Percentiles rank a stretch among this genome's conserved stretches.
phyloP scores from a whole-genome alignment of 30 jellyfish, hydroid and myxozoan species.

The Hydra vulgaris region DNA sequence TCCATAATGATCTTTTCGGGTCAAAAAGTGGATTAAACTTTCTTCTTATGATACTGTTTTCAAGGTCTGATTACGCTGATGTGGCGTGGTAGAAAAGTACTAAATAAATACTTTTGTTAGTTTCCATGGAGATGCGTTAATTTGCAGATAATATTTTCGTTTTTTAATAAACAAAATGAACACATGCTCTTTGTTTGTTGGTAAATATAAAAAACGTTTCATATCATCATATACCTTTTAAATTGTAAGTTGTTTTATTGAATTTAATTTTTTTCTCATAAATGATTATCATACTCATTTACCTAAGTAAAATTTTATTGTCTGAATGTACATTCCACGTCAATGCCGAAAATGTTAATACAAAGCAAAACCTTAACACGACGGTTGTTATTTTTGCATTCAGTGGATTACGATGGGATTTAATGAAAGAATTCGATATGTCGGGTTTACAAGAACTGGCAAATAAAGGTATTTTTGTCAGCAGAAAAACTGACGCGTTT shows the following conservation, averaged over 20 bases:
- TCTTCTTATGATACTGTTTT: too few relatives aligned
- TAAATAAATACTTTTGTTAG: background rate
- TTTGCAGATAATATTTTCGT: background rate
- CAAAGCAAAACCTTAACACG: too few relatives aligned
- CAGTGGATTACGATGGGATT: constrained; percentile 78
- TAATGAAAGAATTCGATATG: constrained; percentile 13
- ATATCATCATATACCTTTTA: background rate
- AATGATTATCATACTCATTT: background rate
- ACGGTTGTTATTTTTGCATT: constrained; percentile 53
- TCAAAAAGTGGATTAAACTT: too few relatives aligned
- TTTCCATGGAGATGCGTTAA: background rate
- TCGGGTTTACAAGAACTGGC: constrained; percentile 46
- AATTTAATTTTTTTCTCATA: too few relatives aligned
- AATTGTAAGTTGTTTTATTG: background rate
- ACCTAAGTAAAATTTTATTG: background rate
- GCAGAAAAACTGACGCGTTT: constrained; percentile 47
- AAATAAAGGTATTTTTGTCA: constrained; percentile 57
- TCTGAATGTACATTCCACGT: background rate
- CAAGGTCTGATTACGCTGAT: too few relatives aligned
- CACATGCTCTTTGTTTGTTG: background rate
- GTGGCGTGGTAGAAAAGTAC: too few relatives aligned
- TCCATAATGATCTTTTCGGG: too few relatives aligned
- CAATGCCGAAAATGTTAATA: background rate
- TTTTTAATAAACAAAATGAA: background rate
- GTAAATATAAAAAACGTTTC: background rate